Evolutionary conservation across 2,888 invertebrate genomes (phyloP), one percentile per base, ranked within the genome.

Genomic region (Creontiades dilutus): DNA sequence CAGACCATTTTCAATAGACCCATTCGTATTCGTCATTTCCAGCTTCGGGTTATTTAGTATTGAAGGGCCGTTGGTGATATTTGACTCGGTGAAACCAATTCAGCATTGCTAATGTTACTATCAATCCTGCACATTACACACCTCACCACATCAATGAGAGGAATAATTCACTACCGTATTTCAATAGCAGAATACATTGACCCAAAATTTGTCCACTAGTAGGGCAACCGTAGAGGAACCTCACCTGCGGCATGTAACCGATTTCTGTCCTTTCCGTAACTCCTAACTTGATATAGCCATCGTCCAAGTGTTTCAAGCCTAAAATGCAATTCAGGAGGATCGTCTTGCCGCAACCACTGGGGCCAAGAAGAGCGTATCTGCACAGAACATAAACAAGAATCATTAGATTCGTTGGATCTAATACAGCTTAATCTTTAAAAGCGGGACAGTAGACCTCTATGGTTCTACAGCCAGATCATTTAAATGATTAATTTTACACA

Each of bases 331-430:
- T 90, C 23, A 91, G 86, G 16, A 91, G 89, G 4, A 90, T 90
- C 46, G 91, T 91, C 81, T 91, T 91, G 23, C 91, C 91, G 37
- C 91, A 91, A 46, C 91, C 90, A 92, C 97, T 97, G 0, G 98
- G 96, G 0, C 98, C 98, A 27, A 98, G 94, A 12, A 98, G 94
- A 47, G 98, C 98, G 93, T 98, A 98, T 92, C 97, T 97, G 93
- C 0, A 57, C n/a, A n/a, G 57, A 57, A 5, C 52, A 52, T 52
- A 14, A 52, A 52, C 37, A 37, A 4, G 3, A 7, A 52, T n/a
- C n/a, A n/a, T n/a, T n/a, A n/a, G n/a, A n/a, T n/a, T n/a, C n/a
- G n/a, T n/a, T n/a, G n/a, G n/a, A n/a, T n/a, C n/a, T n/a, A n/a
- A n/a, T n/a, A n/a, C n/a, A n/a, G n/a, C n/a, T n/a, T n/a, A n/a